Percentiles rank a stretch among this genome's conserved stretches.
These are phyloP conservation scores for Heterodera filipjevi DNA, from an alignment of 2,888 invertebrate genomes.

Conservation along the genomic window DNA sequence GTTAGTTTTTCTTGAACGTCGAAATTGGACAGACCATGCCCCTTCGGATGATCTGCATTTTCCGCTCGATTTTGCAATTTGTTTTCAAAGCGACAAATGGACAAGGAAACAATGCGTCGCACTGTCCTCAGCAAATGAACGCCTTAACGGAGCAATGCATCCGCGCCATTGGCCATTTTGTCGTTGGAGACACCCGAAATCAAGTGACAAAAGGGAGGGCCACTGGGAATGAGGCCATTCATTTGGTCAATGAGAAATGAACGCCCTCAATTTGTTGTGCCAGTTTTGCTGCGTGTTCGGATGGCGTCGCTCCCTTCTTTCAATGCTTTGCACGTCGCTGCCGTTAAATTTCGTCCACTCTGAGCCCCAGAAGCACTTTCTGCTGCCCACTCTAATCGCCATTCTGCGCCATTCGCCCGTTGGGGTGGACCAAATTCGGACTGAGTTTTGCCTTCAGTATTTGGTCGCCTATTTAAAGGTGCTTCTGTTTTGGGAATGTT, in stretches of 20 bases:
- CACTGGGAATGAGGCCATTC: background rate
- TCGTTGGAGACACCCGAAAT: background rate
- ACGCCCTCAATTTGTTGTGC: background rate
- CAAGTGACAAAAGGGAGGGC: background rate
- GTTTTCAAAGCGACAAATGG: background rate
- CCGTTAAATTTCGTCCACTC: constrained; percentile 20
- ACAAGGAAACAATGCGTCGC: background rate
- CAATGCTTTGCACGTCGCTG: constrained; percentile 4
- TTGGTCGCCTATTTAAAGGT: constrained; percentile 13
- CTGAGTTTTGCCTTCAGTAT: constrained; percentile 6
- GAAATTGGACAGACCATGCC: background rate
- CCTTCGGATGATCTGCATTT: background rate
- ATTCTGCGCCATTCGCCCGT: constrained; percentile 14
- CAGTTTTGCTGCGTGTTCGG: constrained; percentile 27
- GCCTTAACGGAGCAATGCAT: background rate
- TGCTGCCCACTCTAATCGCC: constrained; percentile 19
- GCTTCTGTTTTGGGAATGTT: background rate
- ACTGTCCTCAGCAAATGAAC: background rate
- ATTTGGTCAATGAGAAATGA: background rate
- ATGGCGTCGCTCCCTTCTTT: constrained; percentile 8
- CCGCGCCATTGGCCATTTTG: constrained; percentile 8
- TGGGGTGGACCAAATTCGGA: background rate
- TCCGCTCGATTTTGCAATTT: constrained; percentile 8
- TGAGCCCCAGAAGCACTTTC: background rate
- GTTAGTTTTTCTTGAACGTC: background rate